A percentile compares a stretch with the other conserved stretches of the same genome.
phyloP scores from a whole-genome alignment of 2,113 vertebrate species.

The Trogon melanurus region DNA sequence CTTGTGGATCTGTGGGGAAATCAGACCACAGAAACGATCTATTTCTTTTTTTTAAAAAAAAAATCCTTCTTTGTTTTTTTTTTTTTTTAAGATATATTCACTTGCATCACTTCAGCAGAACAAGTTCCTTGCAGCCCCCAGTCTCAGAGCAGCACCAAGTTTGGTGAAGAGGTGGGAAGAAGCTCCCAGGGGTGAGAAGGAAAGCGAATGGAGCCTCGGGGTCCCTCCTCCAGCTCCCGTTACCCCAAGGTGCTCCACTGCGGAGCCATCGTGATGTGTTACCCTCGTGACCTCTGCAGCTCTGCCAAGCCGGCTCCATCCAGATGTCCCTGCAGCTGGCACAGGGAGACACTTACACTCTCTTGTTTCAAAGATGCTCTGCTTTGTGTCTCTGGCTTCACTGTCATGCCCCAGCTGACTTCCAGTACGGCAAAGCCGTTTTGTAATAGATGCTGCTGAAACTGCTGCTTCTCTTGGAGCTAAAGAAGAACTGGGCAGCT shows the following conservation, averaged over 20 bases:
- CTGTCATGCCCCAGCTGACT: background rate
- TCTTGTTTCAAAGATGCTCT: conserved; percentile 6
- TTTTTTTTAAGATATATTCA: background rate
- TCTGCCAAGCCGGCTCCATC: background rate
- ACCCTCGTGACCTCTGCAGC: background rate
- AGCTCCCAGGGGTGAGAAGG: background rate
- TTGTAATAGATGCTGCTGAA: background rate
- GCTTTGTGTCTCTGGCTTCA: background rate
- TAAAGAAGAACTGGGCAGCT: background rate
- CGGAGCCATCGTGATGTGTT: fast-evolving
- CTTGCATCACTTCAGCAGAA: conserved; percentile 18
- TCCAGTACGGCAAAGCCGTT: background rate
- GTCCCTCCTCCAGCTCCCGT: background rate
- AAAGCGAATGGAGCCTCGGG: background rate
- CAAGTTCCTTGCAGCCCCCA: background rate
- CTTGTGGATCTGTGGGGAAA: conserved; percentile 58
- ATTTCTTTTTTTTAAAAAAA: background rate
- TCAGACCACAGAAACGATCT: background rate
- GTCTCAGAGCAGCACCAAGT: background rate
- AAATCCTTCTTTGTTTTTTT: background rate
- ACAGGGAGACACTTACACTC: background rate
- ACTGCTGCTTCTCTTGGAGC: background rate
- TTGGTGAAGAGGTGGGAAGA: background rate
- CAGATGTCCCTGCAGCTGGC: conserved; percentile 37
- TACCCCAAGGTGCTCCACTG: background rate